Conservation (phyloP, 2,888 invertebrate species). For the Eurytoma californica region DNA sequence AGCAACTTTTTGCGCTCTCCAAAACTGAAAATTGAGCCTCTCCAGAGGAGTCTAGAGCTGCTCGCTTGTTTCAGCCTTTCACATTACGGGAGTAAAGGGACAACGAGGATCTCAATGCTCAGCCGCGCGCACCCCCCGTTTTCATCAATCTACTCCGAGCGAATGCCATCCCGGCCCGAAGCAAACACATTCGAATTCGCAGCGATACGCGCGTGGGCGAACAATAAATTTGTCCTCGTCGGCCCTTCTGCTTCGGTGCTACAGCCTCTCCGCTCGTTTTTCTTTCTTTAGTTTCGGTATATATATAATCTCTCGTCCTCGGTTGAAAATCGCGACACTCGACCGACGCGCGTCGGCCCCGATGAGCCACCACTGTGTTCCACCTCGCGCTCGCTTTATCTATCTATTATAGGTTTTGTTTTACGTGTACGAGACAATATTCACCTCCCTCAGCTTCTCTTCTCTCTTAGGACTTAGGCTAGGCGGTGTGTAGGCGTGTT, state of each 20-base stretch:
- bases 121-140: too few relatives aligned
- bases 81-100: conserved; percentile 59
- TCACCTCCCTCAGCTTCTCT: conserved; percentile 61
- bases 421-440: conserved; percentile 64
- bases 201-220: not conserved
- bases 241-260: conserved; percentile 64
- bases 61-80: too few relatives aligned
- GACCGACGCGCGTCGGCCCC: too few relatives aligned
- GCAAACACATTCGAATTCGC: too few relatives aligned
- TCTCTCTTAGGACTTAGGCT: conserved; percentile 65
- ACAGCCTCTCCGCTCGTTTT: not conserved
- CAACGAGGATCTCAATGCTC: conserved; percentile 62
- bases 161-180: too few relatives aligned
- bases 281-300: not conserved
- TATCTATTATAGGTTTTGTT: conserved; percentile 42
- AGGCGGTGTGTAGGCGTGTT: conserved; percentile 29
- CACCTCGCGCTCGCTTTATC: conserved; percentile 43
- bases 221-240: conserved; percentile 65
- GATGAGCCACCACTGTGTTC: conserved; percentile 33
- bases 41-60: too few relatives aligned
- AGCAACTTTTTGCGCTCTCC: too few relatives aligned
- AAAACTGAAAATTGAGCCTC: too few relatives aligned
- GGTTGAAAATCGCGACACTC: conserved; percentile 40
- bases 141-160: too few relatives aligned
- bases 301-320: not conserved